These are phyloP conservation scores for Merodon equestris DNA, from an alignment of 2,888 invertebrate genomes.

Conservation along the genomic window DNA sequence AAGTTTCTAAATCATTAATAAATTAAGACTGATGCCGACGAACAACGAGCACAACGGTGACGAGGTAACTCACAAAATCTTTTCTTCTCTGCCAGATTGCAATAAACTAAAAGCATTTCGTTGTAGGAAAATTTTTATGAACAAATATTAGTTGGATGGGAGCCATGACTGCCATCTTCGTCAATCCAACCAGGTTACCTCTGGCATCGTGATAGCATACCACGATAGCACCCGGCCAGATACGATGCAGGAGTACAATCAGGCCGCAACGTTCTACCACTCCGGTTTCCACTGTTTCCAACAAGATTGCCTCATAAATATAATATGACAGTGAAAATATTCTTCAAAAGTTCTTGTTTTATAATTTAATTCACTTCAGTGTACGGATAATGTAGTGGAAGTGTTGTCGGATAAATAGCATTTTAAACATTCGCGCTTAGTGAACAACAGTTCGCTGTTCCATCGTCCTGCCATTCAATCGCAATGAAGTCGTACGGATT, in stretches of 20 bases:
- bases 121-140: constrained; percentile 50
- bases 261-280: constrained; percentile 25
- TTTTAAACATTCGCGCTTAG: constrained; percentile 44
- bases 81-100: constrained; percentile 43
- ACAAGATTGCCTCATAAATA: constrained; percentile 56
- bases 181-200: too few relatives aligned
- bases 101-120: constrained; percentile 67
- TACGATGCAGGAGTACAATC: constrained; percentile 6
- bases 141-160: constrained; percentile 46
- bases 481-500: too few relatives aligned
- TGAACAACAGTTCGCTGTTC: background rate
- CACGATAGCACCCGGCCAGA: too few relatives aligned
- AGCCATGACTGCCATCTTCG: too few relatives aligned
- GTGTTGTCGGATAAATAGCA: constrained; percentile 59
- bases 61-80: constrained; percentile 42
- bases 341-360: constrained; percentile 60
- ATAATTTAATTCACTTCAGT: constrained; percentile 66
- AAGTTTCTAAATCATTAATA: constrained; percentile 63
- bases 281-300: constrained; percentile 32
- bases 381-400: constrained; percentile 64
- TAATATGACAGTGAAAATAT: constrained; percentile 66
- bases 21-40: constrained; percentile 61
- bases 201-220: constrained; percentile 19
- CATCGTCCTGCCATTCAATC: too few relatives aligned
- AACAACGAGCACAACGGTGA: constrained; percentile 28